These are phyloP conservation scores for Ariolimax columbianus DNA, from an alignment of 2,888 invertebrate genomes.

Conservation along the genomic window DNA sequence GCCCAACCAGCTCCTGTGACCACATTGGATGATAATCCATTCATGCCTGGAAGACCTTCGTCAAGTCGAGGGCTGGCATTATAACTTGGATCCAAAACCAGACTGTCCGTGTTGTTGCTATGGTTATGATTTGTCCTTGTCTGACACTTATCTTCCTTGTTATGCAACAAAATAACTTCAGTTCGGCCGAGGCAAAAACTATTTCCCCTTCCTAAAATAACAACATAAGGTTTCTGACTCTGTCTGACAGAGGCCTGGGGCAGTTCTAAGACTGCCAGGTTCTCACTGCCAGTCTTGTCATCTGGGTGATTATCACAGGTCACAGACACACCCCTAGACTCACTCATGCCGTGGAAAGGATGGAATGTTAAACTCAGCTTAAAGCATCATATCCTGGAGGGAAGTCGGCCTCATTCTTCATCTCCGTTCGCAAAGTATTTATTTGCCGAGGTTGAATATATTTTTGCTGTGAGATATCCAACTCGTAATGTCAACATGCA, in stretches of 20 bases:
- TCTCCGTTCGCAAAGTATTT: no score
- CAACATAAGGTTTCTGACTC: neutral
- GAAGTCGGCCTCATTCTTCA: neutral
- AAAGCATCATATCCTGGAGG: neutral
- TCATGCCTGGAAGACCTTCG: neutral
- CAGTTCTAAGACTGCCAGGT: neutral
- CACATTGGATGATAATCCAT: neutral
- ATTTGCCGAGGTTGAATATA: no score
- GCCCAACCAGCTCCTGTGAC: slow-evolving; percentile 37
- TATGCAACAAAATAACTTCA: slow-evolving; percentile 30
- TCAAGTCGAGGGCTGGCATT: no score
- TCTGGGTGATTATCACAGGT: neutral
- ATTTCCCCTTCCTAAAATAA: slow-evolving; percentile 39
- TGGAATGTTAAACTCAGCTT: neutral
- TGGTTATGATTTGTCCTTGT: neutral
- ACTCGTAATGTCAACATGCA: no score
- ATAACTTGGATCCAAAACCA: neutral
- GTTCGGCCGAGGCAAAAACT: slow-evolving; percentile 35
- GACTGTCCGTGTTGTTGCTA: neutral
- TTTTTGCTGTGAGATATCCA: no score
- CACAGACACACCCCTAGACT: neutral
- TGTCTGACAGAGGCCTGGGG: neutral
- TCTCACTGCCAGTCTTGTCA: neutral
- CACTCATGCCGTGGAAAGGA: neutral
- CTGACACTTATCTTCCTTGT: neutral